Evolutionary conservation across 2,888 invertebrate genomes (phyloP).

Genomic region (Sminthurides aquaticus): DNA sequence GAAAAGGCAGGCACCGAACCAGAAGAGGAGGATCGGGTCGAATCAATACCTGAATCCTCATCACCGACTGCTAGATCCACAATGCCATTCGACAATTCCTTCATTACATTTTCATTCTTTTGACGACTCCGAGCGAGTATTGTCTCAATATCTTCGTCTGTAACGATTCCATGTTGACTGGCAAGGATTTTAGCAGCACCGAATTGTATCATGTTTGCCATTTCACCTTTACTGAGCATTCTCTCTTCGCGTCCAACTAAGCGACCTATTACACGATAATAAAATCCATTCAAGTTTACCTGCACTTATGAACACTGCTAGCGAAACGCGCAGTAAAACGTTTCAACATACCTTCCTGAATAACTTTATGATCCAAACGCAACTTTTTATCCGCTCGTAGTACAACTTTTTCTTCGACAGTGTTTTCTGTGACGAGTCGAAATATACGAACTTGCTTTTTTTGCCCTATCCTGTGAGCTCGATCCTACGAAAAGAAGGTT

Average conservation of each 20-base stretch:
- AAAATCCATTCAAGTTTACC: too few species aligned
- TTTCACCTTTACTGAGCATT: constrained; percentile 19
- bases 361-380: constrained; percentile 62
- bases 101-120: constrained; percentile 23
- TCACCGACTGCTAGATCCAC: constrained; percentile 16
- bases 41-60: constrained; percentile 23
- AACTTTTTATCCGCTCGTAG: constrained; percentile 56
- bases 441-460: constrained; percentile 62
- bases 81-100: constrained; percentile 16
- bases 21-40: not conserved
- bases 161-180: constrained; percentile 18
- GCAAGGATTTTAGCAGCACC: constrained; percentile 35
- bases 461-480: constrained; percentile 68
- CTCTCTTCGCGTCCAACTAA: constrained; percentile 21
- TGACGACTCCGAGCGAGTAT: constrained; percentile 33
- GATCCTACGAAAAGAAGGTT: constrained; percentile 61
- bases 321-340: too few species aligned
- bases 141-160: constrained; percentile 37
- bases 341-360: constrained; percentile 57
- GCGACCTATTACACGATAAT: too few species aligned
- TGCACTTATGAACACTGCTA: too few species aligned
- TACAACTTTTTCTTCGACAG: constrained; percentile 60
- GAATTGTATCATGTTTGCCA: constrained; percentile 31
- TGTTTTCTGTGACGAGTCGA: constrained; percentile 56
- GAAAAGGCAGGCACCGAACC: too few species aligned